These are phyloP conservation scores for Argyresthia albistria DNA, from an alignment of 2,888 invertebrate genomes.

Conservation along the genomic window DNA sequence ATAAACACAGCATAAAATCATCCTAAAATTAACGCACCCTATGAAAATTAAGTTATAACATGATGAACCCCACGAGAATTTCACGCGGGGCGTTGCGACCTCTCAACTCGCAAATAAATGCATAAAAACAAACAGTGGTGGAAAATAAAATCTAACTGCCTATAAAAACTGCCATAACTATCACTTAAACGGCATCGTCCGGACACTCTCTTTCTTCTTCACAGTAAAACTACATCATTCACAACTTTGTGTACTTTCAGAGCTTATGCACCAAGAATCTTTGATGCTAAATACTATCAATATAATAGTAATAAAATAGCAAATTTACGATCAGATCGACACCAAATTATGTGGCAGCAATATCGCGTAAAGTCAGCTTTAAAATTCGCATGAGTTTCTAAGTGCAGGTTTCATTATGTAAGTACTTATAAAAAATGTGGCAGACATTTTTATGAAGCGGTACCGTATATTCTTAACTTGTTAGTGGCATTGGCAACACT, in stretches of 20 bases:
- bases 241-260: conserved; percentile 33
- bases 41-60: not conserved
- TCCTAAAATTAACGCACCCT: conserved; percentile 7
- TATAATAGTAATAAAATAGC: conserved; percentile 2
- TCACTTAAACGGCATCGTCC: conserved; percentile 67
- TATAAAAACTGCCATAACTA: conserved; percentile 72
- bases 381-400: not conserved
- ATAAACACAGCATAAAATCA: conserved; percentile 1
- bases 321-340: not conserved
- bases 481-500: no score
- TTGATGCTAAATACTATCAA: conserved; percentile 1
- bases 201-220: conserved; percentile 34
- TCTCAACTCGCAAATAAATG: conserved; percentile 55
- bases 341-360: conserved; percentile 1
- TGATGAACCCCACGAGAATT: not conserved
- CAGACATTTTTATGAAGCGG: not conserved
- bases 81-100: conserved; percentile 44
- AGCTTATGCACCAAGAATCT: not conserved
- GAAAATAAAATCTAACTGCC: conserved; percentile 73
- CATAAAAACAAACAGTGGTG: conserved; percentile 70
- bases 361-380: conserved; percentile 2
- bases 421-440: not conserved
- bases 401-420: not conserved
- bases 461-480: not conserved
- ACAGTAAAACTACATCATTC: conserved; percentile 28